Base-by-base conservation (phyloP, 2,797 vertebrate species). In the Tolypeutes matacus region DNA sequence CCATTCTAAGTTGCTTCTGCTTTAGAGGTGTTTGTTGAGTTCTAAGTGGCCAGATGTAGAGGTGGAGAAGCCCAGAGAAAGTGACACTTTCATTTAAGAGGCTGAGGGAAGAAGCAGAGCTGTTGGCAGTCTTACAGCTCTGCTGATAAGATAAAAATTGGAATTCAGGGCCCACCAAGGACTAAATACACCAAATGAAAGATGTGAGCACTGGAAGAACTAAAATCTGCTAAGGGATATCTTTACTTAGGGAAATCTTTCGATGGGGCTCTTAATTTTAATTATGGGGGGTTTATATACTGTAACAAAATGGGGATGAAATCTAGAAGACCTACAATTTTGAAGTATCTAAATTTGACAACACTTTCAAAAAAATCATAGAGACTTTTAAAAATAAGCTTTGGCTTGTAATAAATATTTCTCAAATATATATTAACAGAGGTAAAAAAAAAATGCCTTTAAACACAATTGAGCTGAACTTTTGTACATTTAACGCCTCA, bases 271-370 rank as follows among this genome's bases (percentile, higher is more conserved):
- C 49, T 82, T 90, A 29, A 87, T 83, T 70, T 90, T 53, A 69
- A 39, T 34, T 78, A 49, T n/a, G 34, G 5, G 53, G 21, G n/a
- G n/a, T 39, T 49, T 82, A 36, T 67, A 86, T 67, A 95, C 29
- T 86, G 36, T 46, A 91, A 25, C 36, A 29, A 20, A 78, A 73
- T 51, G 23, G 23, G 78, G 60, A 76, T 77, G 25, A 60, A 95
- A 77, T 49, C 20, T 29, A 82, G 31, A 87, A 77, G 34, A 1
- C 23, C 34, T 72, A 75, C 23, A 36, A 29, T 89, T 92, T 23
- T 60, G 31, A 91, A 53, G 80, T 8, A 58, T 78, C 62, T 73
- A 77, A 85, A 92, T 93, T 65, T 93, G 75, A 34, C 21, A 65
- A 86, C 49, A 72, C 27, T 72, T 62, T 82, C 17, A 51, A 89